phyloP scores from a whole-genome alignment of 1,140 invertebrate species.

The Dendroctonus ponderosae region DNA sequence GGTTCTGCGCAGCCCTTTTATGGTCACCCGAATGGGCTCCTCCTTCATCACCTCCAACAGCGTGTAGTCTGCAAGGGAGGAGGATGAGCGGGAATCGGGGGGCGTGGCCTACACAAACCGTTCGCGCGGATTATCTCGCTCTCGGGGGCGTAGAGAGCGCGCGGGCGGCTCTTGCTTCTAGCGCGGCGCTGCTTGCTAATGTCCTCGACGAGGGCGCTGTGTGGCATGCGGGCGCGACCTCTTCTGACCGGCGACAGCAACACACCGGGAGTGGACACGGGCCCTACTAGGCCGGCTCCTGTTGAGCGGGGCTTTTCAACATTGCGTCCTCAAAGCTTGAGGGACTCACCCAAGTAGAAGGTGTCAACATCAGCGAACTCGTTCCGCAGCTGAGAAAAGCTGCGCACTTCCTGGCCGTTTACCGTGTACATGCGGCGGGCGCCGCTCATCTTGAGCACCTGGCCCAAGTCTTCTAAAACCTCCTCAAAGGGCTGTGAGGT shows the following conservation, averaged over 20 bases:
- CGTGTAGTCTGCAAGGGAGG: slow-evolving; percentile 66
- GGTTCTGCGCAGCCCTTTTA: slow-evolving; percentile 77
- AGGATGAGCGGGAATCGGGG: background rate
- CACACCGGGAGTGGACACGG: slow-evolving; percentile 49
- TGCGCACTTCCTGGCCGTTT: slow-evolving; percentile 86
- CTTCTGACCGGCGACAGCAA: slow-evolving; percentile 65
- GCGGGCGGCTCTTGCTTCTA: slow-evolving; percentile 76
- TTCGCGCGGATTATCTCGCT: slow-evolving; percentile 73
- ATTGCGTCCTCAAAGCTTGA: too few species aligned
- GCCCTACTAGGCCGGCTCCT: slow-evolving; percentile 55
- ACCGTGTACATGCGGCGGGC: slow-evolving; percentile 88
- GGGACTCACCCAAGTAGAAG: slow-evolving; percentile 68
- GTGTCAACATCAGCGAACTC: slow-evolving; percentile 89
- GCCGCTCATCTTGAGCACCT: slow-evolving; percentile 87
- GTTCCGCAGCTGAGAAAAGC: slow-evolving; percentile 87
- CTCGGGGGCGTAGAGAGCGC: slow-evolving; percentile 75
- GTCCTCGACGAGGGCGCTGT: slow-evolving; percentile 58
- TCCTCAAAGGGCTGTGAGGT: slow-evolving; percentile 93
- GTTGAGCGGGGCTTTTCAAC: background rate
- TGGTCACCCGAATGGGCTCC: slow-evolving; percentile 78
- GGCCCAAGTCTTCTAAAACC: slow-evolving; percentile 87
- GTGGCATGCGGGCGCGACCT: slow-evolving; percentile 64
- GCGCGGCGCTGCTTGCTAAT: slow-evolving; percentile 60
- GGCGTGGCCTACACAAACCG: slow-evolving; percentile 52
- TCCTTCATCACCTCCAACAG: slow-evolving; percentile 80